phyloP scores from a whole-genome alignment of 2,888 invertebrate species.

The Hydriomena furcata region DNA sequence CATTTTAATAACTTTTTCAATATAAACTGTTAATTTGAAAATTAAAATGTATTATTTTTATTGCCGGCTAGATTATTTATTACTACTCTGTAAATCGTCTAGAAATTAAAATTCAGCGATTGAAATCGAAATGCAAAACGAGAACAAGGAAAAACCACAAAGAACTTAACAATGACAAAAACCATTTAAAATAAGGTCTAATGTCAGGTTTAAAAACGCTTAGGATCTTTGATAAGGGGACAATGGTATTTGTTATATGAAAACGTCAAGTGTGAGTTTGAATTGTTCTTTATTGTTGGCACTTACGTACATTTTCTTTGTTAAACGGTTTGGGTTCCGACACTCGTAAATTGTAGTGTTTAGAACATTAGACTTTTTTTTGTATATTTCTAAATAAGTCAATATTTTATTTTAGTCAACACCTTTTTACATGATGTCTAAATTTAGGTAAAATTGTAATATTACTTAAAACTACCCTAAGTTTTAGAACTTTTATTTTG shows the following conservation, averaged over 20 bases:
- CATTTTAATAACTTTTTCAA: no score
- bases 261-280: constrained; percentile 10
- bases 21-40: no score
- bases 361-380: constrained; percentile 1
- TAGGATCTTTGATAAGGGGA: constrained; percentile 29
- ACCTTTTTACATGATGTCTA: no score
- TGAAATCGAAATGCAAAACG: constrained; percentile 14
- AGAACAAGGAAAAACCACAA: constrained; percentile 16
- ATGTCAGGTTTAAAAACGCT: constrained; percentile 18
- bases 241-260: constrained; percentile 16
- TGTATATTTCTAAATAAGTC: no score
- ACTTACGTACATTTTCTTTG: neutral
- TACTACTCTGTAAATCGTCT: neutral
- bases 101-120: constrained; percentile 11
- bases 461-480: no score
- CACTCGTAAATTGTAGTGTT: neutral
- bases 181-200: constrained; percentile 24
- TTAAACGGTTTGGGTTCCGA: neutral
- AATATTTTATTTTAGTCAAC: no score
- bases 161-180: constrained; percentile 15
- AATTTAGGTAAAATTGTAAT: no score
- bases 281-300: neutral
- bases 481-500: no score
- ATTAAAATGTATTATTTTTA: no score
- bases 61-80: no score